Evolutionary conservation across 2,113 vertebrate species (phyloP).

Genomic region (Sapayoa aenigma): DNA sequence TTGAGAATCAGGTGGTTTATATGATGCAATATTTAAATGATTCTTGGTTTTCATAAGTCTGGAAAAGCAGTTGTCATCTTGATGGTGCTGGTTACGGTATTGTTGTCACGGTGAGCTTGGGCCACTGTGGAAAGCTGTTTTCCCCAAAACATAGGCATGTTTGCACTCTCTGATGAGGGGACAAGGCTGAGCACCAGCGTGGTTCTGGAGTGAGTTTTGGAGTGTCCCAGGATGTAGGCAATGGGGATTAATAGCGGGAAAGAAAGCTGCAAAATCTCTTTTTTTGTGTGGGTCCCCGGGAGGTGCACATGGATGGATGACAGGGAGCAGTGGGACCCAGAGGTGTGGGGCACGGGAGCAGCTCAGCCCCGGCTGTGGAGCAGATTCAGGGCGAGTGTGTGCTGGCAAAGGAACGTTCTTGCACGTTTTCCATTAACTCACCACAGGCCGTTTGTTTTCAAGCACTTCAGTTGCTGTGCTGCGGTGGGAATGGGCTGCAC

Average conservation of each 20-base stretch:
- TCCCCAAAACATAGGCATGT: not conserved
- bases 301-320: fast-evolving
- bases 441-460: constrained; percentile 20
- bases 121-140: not conserved
- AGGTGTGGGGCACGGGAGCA: not conserved
- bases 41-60: constrained; percentile 1
- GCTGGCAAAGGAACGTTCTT: not conserved
- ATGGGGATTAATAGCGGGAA: not conserved
- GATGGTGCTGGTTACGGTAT: not conserved
- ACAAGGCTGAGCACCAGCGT: not conserved
- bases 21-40: constrained; percentile 17
- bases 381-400: not conserved
- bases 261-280: fast-evolving
- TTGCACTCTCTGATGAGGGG: not conserved
- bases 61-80: not conserved
- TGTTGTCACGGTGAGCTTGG: not conserved
- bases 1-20: constrained; percentile 11
- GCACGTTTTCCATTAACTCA: not conserved
- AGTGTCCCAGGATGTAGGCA: fast-evolving
- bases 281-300: fast-evolving
- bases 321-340: fast-evolving
- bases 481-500: not conserved
- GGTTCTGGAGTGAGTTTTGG: not conserved
- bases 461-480: not conserved
- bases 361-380: not conserved